Conservation (phyloP, 2,113 vertebrate species). For the Callopanchax toddi region DNA sequence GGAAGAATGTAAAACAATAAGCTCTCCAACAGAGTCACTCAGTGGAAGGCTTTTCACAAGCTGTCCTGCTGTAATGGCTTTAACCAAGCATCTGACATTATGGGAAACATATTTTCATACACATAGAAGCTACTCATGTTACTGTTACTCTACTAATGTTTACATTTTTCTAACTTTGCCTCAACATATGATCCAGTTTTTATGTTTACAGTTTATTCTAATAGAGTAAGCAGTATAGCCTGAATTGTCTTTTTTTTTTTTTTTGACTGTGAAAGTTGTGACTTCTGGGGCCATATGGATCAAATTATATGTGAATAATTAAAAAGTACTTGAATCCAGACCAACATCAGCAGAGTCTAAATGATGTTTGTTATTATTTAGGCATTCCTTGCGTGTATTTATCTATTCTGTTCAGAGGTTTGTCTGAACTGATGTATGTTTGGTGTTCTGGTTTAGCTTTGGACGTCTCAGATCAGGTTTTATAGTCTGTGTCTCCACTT, state of each 20-base stretch:
- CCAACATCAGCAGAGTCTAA: neutral
- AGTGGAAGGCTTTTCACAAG: constrained; percentile 30
- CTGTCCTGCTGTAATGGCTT: constrained; percentile 26
- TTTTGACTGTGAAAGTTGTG: neutral
- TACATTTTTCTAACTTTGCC: constrained; percentile 4
- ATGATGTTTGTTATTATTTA: neutral
- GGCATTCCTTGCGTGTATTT: neutral
- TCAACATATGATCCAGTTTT: neutral
- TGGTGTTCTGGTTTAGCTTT: neutral
- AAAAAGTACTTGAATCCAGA: neutral
- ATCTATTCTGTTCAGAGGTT: neutral
- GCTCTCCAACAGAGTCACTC: constrained; percentile 46
- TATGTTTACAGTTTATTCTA: neutral
- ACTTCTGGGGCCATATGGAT: neutral
- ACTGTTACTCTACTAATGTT: neutral
- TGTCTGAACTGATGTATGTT: neutral
- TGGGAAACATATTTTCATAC: constrained; percentile 18
- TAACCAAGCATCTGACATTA: constrained; percentile 28
- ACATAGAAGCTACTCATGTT: constrained; percentile 21
- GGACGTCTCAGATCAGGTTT: neutral
- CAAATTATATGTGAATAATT: neutral
- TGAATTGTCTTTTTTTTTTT: neutral
- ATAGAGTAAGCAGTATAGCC: neutral
- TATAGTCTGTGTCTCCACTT: too few species aligned
- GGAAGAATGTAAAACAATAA: constrained; percentile 53